Conservation (phyloP, 2,797 vertebrate species). For the Falco concolor region DNA sequence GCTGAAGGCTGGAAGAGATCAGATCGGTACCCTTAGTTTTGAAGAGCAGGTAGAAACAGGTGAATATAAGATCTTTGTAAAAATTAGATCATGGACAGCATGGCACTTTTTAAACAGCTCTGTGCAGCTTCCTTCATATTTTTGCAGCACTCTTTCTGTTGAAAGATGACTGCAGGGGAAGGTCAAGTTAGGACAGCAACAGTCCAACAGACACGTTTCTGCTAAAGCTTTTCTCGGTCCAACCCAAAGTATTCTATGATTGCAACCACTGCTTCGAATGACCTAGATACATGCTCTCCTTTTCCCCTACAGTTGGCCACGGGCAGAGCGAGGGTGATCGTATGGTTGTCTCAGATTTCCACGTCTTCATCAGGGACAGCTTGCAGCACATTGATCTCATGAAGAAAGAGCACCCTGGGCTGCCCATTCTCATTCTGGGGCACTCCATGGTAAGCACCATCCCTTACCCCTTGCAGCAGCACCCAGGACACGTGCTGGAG, state of each 20-base stretch:
- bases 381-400: constrained; percentile 89
- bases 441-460: constrained; percentile 90
- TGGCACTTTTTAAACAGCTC: background rate
- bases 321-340: constrained; percentile 95
- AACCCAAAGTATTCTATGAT: no score
- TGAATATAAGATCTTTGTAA: background rate
- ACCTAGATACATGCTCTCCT: background rate
- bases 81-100: background rate
- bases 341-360: constrained; percentile 91
- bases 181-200: background rate
- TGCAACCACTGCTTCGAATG: background rate
- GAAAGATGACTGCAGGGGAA: background rate
- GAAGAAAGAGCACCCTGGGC: constrained; percentile 80
- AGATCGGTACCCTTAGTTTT: background rate
- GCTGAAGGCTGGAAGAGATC: background rate
- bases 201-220: background rate
- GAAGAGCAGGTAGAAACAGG: background rate
- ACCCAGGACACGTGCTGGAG: background rate
- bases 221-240: background rate
- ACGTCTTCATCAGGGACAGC: constrained; percentile 87
- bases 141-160: background rate
- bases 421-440: constrained; percentile 89
- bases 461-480: background rate
- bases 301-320: constrained; percentile 84
- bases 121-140: background rate